A percentile compares a stretch with the other conserved stretches of the same genome.
Conservation (phyloP, 2,113 vertebrate species). For the Spilogale gracilis region DNA sequence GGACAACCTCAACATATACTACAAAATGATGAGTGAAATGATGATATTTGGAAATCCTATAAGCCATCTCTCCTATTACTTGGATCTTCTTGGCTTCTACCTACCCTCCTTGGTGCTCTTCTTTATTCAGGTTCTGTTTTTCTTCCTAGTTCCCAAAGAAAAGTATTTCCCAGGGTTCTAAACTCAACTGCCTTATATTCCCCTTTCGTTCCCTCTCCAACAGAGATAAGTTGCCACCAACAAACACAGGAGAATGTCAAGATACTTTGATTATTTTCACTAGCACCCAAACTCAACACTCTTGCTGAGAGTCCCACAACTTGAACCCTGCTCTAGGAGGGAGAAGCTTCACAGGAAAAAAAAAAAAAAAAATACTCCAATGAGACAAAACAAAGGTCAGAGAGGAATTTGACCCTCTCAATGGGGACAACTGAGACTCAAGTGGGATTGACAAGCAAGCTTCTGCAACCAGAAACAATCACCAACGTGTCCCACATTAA, state of each 20-base stretch:
- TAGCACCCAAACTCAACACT: neutral
- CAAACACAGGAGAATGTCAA: neutral
- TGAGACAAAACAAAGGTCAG: conserved; percentile 61
- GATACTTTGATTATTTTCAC: neutral
- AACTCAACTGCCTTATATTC: conserved; percentile 23
- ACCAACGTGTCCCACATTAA: conserved; percentile 70
- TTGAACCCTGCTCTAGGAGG: neutral
- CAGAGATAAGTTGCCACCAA: neutral
- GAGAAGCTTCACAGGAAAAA: neutral
- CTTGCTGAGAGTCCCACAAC: conserved; percentile 37
- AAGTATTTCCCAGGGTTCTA: conserved; percentile 7
- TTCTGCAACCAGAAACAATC: conserved; percentile 65
- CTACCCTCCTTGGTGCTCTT: neutral
- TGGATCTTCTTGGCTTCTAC: neutral
- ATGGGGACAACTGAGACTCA: conserved; percentile 67
- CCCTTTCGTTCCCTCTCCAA: neutral
- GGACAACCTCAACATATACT: neutral
- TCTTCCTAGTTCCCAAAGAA: neutral
- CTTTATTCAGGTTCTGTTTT: conserved; percentile 16
- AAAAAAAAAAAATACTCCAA: neutral
- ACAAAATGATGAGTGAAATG: neutral
- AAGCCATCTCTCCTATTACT: neutral
- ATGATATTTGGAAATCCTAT: neutral
- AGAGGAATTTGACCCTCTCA: conserved; percentile 69
- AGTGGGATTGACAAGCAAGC: conserved; percentile 54